Base-by-base conservation (phyloP, 2,797 vertebrate genomes). In the Linurgus olivaceus region DNA sequence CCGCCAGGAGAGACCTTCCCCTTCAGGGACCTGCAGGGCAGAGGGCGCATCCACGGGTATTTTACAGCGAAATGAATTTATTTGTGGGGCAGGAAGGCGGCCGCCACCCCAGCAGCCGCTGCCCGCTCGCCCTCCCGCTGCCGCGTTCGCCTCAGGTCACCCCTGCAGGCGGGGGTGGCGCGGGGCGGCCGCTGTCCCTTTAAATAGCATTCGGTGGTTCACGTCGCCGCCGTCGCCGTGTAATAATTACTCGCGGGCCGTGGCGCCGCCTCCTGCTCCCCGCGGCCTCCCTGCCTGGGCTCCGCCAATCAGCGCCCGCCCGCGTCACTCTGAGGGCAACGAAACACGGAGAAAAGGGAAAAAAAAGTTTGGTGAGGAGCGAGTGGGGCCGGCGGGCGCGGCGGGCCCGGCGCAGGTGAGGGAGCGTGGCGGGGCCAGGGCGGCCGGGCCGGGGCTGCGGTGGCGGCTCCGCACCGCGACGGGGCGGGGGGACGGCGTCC, bases 361-460 rank as follows among this genome's bases (percentile, higher is more conserved):
- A 92, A 91, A 89, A 97, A 98, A 98, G 97, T 98, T 97, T 97
- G 95, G 94, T 72, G 94, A 95, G 95, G 95, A 96, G 96, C 93
- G 93, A 91, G 40, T 28, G 92, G 85, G 92, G 90, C 79, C 54
- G n/a, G 91, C 71, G 74, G 74, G 74, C 48, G 48, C 48, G n/a
- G 59, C n/a, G 74, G 74, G 73, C 74, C 58, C 59, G 59, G 74
- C 38, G 74, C 59, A 76, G 48, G 73, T 62, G 73, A 76, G 73
- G 73, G 19, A 51, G 37, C 18, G 68, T 38, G 51, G 72, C 13
- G 45, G 72, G 35, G 44, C 72, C 21, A 13, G 44, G 21, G 28
- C 33, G 33, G 44, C 44, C 10, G 54, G 28, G 33, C 20, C 26
- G 70, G 71, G 33, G 33, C 33, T 25, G 37, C 7, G 50, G n/a